phyloP scores from a whole-genome alignment of 2,888 invertebrate genomes.

The Junonia oenone region DNA sequence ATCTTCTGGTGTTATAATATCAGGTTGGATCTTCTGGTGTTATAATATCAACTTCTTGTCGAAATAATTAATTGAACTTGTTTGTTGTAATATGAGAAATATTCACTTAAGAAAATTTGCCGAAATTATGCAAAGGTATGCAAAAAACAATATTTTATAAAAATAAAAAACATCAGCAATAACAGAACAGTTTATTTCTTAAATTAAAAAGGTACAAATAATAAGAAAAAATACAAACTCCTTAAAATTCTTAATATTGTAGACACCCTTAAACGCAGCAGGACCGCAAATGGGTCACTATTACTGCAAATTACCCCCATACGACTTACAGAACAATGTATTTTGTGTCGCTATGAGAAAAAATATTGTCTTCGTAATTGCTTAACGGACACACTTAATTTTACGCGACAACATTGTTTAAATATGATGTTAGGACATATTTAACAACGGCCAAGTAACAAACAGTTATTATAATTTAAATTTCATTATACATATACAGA shows the following conservation, averaged over 20 bases:
- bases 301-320: constrained; percentile 30
- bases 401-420: neutral
- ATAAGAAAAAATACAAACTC: neutral
- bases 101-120: too few relatives aligned
- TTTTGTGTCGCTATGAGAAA: constrained; percentile 18
- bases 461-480: neutral
- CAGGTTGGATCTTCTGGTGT: too few relatives aligned
- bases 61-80: too few relatives aligned
- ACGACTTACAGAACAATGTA: constrained; percentile 20
- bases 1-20: too few relatives aligned
- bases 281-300: constrained; percentile 24
- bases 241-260: too few relatives aligned
- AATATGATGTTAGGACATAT: neutral
- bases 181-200: too few relatives aligned
- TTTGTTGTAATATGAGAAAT: too few relatives aligned
- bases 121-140: too few relatives aligned
- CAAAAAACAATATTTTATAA: neutral
- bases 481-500: too few relatives aligned
- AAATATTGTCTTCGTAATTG: constrained; percentile 16
- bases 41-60: too few relatives aligned
- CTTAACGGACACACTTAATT: constrained; percentile 14
- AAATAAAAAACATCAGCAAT: neutral
- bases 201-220: neutral
- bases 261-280: neutral
- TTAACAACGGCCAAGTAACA: neutral